Base-by-base conservation (phyloP, 2,888 invertebrate species). In the Hemaris fuciformis region DNA sequence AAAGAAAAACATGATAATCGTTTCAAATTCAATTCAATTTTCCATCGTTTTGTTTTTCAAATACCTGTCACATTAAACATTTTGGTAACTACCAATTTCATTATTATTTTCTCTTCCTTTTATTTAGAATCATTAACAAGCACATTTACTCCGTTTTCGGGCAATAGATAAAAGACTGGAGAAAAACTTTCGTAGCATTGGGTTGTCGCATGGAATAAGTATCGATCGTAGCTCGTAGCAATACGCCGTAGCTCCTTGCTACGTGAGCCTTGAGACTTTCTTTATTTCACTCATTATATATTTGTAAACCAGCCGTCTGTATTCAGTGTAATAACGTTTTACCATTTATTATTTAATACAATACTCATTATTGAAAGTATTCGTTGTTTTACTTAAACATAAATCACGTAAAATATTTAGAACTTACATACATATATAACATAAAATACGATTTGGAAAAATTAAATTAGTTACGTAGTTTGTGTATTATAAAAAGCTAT, bases 191-290 rank as follows among this genome's bases (percentile, higher is more conserved):
- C 80, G 83, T 84, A 85, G 83, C 84, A 78, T 74, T 79, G 79
- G 75, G 80, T 80, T 91, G 91, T 91, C 89, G 89, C 88, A 88
- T 81, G 79, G 83, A 76, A 72, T 74, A 74, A 71, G 78, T 89
- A 91, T 91, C 85, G 91, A 91, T 91, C 91, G 90, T 83, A 81
- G 83, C 76, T 73, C 73, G 83, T 76, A 77, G 78, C 77, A 79
- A 85, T 85, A 85, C 87, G 83, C 65, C 85, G 84, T 83, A 81
- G 85, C 77, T 59, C 60, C 63, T 62, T 67, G 77, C 84, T 85
- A 84, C 85, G 82, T 68, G 76, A 81, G 76, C 73, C 73, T 79
- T 73, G 77, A 71, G 77, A 76, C 76, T 76, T 72, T 76, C 77
- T 80, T 83, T 85, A 58, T 59, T 64, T 64, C 27, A 56, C 27